Evolutionary conservation across 2,797 vertebrate species (phyloP).

Genomic region (Acanthopagrus latus): DNA sequence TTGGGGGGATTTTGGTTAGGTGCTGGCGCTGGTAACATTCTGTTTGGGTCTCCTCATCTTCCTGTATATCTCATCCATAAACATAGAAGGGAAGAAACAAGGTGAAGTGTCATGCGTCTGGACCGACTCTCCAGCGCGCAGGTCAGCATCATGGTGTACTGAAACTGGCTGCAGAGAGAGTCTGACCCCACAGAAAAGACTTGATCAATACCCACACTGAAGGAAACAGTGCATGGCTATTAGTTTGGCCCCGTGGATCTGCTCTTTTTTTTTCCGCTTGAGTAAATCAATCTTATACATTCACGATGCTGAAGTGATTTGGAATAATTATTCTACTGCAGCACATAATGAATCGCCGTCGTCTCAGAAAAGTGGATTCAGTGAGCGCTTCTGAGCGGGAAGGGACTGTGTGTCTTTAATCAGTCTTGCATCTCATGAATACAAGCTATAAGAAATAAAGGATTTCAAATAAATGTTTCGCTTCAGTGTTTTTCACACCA

Average conservation of each 20-base stretch:
- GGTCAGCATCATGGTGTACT: slow-evolving; percentile 15
- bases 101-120: slow-evolving; percentile 33
- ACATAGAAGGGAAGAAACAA: slow-evolving; percentile 45
- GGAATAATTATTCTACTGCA: background rate
- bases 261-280: background rate
- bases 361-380: slow-evolving; percentile 8
- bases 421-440: background rate
- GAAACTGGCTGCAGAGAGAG: background rate
- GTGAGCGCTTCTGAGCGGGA: background rate
- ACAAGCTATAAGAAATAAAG: background rate
- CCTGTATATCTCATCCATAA: slow-evolving; percentile 55
- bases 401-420: background rate
- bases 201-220: slow-evolving; percentile 2
- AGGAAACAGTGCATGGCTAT: background rate
- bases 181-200: slow-evolving; percentile 3
- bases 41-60: background rate
- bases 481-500: background rate
- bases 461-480: background rate
- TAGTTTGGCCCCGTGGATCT: background rate
- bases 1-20: background rate
- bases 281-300: background rate
- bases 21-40: slow-evolving; percentile 10
- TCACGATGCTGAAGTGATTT: background rate
- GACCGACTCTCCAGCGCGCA: slow-evolving; percentile 27
- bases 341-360: background rate